phyloP scores from a whole-genome alignment of 2,888 invertebrate species.

The Catocala fraxini region DNA sequence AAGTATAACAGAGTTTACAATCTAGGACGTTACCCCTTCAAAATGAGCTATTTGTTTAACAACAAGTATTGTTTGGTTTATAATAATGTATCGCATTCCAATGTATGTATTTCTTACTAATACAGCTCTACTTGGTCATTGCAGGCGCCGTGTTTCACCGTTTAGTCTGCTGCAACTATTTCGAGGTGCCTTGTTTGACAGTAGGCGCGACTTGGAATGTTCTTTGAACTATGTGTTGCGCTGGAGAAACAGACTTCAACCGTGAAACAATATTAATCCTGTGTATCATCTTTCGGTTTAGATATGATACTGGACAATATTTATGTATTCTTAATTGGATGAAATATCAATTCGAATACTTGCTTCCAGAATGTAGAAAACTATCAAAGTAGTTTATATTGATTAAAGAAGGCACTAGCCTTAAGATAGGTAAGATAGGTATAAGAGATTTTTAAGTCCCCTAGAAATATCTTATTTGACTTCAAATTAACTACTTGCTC shows the following conservation, averaged over 20 bases:
- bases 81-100: slow-evolving; percentile 73
- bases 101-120: slow-evolving; percentile 49
- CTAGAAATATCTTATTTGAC: too few species aligned
- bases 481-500: too few species aligned
- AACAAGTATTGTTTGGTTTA: slow-evolving; percentile 74
- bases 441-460: too few species aligned
- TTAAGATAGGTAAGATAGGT: too few species aligned
- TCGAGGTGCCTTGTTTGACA: slow-evolving; percentile 44
- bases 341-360: too few species aligned
- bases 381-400: too few species aligned
- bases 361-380: too few species aligned
- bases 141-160: slow-evolving; percentile 31
- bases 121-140: slow-evolving; percentile 34
- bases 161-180: slow-evolving; percentile 51
- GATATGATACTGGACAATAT: too few species aligned
- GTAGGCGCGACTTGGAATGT: slow-evolving; percentile 31
- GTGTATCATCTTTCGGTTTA: too few species aligned
- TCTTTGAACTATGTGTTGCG: slow-evolving; percentile 38
- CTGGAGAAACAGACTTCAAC: not conserved
- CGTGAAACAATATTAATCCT: not conserved
- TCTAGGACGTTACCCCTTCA: slow-evolving; percentile 82
- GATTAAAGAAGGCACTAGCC: too few species aligned
- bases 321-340: too few species aligned
- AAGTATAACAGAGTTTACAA: slow-evolving; percentile 76
- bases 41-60: slow-evolving; percentile 78